Evolutionary conservation across 2,888 invertebrate genomes (phyloP).

Genomic region (Caenorhabditis afra): DNA sequence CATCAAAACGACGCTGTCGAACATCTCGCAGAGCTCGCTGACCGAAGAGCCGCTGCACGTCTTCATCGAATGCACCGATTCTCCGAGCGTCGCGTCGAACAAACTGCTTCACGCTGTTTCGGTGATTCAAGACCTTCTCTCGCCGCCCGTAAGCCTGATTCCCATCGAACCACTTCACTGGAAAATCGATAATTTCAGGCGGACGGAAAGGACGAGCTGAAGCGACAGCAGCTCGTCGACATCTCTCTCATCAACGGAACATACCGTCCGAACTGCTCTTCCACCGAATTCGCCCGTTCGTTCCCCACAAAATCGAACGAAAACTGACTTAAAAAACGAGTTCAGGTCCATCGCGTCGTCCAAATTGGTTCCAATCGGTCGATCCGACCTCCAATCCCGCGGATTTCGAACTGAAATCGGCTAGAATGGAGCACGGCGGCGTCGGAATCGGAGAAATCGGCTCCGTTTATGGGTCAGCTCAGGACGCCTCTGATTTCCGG

Average conservation of each 20-base stretch:
- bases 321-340: neutral
- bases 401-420: conserved; percentile 16
- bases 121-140: conserved; percentile 42
- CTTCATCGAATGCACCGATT: conserved; percentile 51
- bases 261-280: conserved; percentile 40
- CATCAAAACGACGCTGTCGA: conserved; percentile 30
- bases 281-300: conserved; percentile 21
- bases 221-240: conserved; percentile 59
- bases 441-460: conserved; percentile 18
- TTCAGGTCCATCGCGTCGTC: conserved; percentile 23
- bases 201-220: conserved; percentile 59
- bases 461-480: conserved; percentile 27
- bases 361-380: conserved; percentile 10
- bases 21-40: conserved; percentile 43
- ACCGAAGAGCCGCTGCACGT: conserved; percentile 60
- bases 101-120: conserved; percentile 45
- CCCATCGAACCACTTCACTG: too few relatives aligned
- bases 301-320: neutral
- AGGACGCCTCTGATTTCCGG: neutral
- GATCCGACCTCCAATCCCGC: conserved; percentile 51
- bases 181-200: too few relatives aligned
- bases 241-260: conserved; percentile 60
- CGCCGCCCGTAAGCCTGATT: conserved; percentile 50
- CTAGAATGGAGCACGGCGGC: neutral
- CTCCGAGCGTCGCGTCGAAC: neutral